Evolutionary conservation across 1,140 invertebrate species (phyloP), one percentile per base, ranked within the genome.

Genomic region (Belonocnema kinseyi): DNA sequence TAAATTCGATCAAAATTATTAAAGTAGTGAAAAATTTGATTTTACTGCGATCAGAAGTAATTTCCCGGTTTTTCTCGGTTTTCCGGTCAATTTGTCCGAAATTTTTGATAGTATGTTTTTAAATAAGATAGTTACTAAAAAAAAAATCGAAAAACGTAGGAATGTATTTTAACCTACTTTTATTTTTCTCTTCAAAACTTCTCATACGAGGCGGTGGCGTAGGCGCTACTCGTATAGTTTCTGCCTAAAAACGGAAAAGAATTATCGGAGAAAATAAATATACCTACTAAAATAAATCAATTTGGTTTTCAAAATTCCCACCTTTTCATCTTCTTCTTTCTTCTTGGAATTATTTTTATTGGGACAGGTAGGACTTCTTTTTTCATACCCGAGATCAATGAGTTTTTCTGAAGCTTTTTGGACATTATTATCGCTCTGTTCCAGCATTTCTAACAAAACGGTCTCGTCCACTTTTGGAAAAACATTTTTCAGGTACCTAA

Each of bases 391-490:
- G 93, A 97, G 93, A 17, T 94, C 93, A 46, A 95, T 91, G 5
- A 98, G 91, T 78, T 94, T 94, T 84, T 97, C 95, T 1, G 96
- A 96, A 14, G 96, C 95, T 84, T 95, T 96, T 85, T 96, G 95
- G 4, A 97, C 97, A 90, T 97, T 97, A 85, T 97, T 97, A 80
- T 97, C 96, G 81, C 96, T 95, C 88, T 95, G 96, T 75, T 94
- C 94, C 50, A 98, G 89, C 74, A 97, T 93, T 88, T 98, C 97
- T 70, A 97, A 92, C 11, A 98, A 94, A 40, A 97, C 88, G n/a
- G 96, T 96, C 89, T 97, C 97, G 81, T 98, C 97, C 0, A 95
- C 96, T 90, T 97, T 96, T n/a, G 96, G 96, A 90, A 97, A 98
- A 82, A 97, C 93, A 86, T 95, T 96, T 90, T 98, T 98, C 92